phyloP scores from a whole-genome alignment of 2,888 invertebrate genomes.

The Gnatocerus cornutus region DNA sequence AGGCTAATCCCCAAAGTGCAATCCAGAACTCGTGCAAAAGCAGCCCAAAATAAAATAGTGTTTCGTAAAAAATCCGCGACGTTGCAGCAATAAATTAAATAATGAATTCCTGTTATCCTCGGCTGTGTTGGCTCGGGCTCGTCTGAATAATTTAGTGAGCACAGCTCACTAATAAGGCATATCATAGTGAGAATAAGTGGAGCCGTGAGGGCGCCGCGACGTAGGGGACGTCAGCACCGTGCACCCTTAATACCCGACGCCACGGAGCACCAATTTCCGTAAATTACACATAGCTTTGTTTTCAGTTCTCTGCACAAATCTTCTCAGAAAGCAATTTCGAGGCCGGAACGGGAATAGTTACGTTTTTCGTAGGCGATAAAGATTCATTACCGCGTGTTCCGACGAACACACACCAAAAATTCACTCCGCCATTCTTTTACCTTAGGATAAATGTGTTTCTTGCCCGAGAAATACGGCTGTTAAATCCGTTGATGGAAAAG shows the following conservation, averaged over 20 bases:
- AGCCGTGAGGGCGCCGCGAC: conserved; percentile 44
- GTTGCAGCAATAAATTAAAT: conserved; percentile 57
- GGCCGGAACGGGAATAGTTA: conserved; percentile 68
- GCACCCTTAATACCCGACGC: conserved; percentile 59
- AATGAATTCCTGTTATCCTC: conserved; percentile 58
- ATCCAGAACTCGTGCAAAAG: conserved; percentile 45
- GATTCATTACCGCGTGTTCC: conserved; percentile 70
- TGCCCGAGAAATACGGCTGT: conserved; percentile 47
- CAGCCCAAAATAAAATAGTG: conserved; percentile 46
- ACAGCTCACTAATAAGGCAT: conserved; percentile 64
- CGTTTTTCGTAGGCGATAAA: conserved; percentile 72
- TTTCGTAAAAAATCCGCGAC: conserved; percentile 49
- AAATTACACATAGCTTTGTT: conserved; percentile 75
- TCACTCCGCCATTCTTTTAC: conserved; percentile 63
- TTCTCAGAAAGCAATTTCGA: conserved; percentile 72
- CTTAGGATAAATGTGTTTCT: conserved; percentile 58
- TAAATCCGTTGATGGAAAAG: conserved; percentile 48
- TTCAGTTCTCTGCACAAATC: conserved; percentile 72
- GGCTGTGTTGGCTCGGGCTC: conserved; percentile 53
- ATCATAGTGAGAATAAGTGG: conserved; percentile 60
- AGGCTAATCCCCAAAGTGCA: conserved; percentile 49
- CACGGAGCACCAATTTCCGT: conserved; percentile 71
- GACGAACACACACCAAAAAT: conserved; percentile 65
- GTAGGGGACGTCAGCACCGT: conserved; percentile 43
- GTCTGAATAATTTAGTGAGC: conserved; percentile 61